Conservation (phyloP, 2,888 invertebrate genomes). For the Tachystola acroxantha region DNA sequence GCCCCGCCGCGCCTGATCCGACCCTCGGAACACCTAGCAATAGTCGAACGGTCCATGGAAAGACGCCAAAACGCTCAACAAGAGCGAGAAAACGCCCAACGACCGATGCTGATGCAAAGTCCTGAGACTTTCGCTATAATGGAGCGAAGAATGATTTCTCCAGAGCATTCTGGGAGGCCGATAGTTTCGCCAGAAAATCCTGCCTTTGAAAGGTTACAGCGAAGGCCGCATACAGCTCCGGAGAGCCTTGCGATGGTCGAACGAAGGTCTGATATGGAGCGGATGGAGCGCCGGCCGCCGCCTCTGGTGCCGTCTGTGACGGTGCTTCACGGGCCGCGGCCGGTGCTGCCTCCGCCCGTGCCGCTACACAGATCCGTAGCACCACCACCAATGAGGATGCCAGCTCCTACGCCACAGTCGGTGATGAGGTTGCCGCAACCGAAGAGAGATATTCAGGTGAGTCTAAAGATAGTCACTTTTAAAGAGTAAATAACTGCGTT, state of each 20-base stretch:
- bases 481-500: no score
- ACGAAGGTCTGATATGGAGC: slow-evolving; percentile 14
- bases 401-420: slow-evolving; percentile 44
- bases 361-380: slow-evolving; percentile 51
- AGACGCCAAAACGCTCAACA: slow-evolving; percentile 1
- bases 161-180: not conserved
- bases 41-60: slow-evolving; percentile 36
- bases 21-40: slow-evolving; percentile 64
- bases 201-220: not conserved
- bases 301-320: slow-evolving; percentile 50
- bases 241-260: not conserved
- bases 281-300: slow-evolving; percentile 42
- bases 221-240: not conserved
- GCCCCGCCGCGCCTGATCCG: slow-evolving; percentile 60
- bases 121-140: not conserved
- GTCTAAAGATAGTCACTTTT: slow-evolving; percentile 14
- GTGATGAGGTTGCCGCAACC: slow-evolving; percentile 50
- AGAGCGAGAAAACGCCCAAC: no score
- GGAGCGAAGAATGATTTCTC: not conserved
- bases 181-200: not conserved
- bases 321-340: slow-evolving; percentile 46
- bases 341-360: slow-evolving; percentile 36
- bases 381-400: slow-evolving; percentile 61
- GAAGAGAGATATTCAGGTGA: slow-evolving; percentile 65
- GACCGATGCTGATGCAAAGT: not conserved